Conservation (phyloP, 2,797 vertebrate genomes). For the Aviceda leuphotes region DNA sequence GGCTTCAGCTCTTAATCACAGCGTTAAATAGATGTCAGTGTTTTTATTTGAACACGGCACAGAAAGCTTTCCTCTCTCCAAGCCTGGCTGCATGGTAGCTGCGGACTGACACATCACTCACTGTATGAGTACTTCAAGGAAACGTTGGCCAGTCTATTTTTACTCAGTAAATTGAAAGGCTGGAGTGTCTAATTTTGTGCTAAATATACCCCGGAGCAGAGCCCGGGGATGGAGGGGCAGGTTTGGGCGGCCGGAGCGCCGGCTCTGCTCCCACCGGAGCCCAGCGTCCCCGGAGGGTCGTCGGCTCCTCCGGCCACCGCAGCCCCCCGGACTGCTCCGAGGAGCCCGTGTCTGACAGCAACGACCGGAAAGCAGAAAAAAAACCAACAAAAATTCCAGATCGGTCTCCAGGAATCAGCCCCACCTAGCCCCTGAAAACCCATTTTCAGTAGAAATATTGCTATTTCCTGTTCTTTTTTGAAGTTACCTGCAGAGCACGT, state of each 20-base stretch:
- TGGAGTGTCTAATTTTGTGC: constrained; percentile 30
- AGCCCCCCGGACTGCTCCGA: rapidly evolving
- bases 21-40: not conserved
- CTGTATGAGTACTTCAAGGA: not conserved
- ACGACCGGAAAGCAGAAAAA: not conserved
- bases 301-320: not conserved
- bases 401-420: not conserved
- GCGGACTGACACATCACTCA: not conserved
- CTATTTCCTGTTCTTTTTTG: not conserved
- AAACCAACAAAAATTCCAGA: rapidly evolving
- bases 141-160: constrained; percentile 33
- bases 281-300: rapidly evolving
- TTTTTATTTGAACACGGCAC: not conserved
- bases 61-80: not conserved
- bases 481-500: not conserved
- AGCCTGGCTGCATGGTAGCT: not conserved
- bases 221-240: not conserved
- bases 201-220: not conserved
- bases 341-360: rapidly evolving
- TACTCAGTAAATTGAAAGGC: constrained; percentile 23
- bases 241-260: not conserved
- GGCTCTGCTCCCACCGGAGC: not conserved
- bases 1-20: not conserved
- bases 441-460: not conserved
- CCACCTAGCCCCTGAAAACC: not conserved